Conservation (phyloP, 2,113 vertebrate species). For the Ameiurus melas region DNA sequence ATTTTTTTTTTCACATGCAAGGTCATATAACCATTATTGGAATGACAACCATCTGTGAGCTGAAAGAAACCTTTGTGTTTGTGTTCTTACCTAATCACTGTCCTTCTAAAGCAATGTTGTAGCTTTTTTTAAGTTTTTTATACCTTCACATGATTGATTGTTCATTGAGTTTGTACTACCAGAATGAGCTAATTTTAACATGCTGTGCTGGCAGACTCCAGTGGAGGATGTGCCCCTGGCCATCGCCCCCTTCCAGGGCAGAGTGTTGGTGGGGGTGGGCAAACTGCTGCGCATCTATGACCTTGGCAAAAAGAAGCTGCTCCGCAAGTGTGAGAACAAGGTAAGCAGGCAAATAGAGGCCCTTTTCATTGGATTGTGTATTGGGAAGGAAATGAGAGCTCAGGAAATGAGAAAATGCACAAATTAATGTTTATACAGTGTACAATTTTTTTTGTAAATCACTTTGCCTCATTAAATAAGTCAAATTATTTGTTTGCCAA, state of each 20-base stretch:
- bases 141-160: background rate
- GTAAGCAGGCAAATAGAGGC: constrained; percentile 61
- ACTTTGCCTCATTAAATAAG: background rate
- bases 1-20: background rate
- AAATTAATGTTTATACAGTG: background rate
- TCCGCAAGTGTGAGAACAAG: constrained; percentile 98
- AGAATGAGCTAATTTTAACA: background rate
- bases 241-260: constrained; percentile 93
- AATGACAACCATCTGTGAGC: background rate
- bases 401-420: background rate
- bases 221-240: constrained; percentile 95
- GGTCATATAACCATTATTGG: constrained; percentile 1
- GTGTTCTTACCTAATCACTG: background rate
- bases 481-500: background rate
- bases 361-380: background rate
- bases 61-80: background rate
- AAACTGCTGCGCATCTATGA: constrained; percentile 95
- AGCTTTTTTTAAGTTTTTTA: background rate
- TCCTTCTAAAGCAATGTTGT: background rate
- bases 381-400: background rate
- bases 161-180: background rate
- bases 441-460: background rate
- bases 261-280: constrained; percentile 90
- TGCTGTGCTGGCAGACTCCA: constrained; percentile 77
- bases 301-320: constrained; percentile 95